phyloP scores from a whole-genome alignment of 2,797 vertebrate genomes.

The Manis javanica region DNA sequence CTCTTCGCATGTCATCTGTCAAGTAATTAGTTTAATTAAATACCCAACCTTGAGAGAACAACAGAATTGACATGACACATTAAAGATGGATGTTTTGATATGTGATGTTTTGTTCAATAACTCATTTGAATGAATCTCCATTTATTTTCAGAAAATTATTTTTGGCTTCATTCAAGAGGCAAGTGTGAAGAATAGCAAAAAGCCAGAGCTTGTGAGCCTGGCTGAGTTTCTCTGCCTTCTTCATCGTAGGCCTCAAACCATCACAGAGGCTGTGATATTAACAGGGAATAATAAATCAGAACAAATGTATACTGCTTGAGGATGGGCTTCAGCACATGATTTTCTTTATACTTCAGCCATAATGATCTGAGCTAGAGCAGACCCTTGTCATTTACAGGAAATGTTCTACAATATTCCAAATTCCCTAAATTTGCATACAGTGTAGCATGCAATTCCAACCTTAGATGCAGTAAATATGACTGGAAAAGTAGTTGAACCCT shows the following conservation, averaged over 20 bases:
- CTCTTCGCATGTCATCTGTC: background rate
- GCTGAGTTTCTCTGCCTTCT: background rate
- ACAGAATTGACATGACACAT: background rate
- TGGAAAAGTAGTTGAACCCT: background rate
- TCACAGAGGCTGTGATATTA: background rate
- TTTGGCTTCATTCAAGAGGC: background rate
- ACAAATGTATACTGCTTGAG: background rate
- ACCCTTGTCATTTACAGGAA: background rate
- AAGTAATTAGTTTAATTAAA: background rate
- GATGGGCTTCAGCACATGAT: background rate
- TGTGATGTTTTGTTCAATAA: background rate
- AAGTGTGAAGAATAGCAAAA: background rate
- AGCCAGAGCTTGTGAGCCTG: background rate
- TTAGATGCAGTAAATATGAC: background rate
- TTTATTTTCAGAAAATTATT: slow-evolving; percentile 33
- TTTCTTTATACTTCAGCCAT: background rate
- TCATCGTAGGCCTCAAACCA: background rate
- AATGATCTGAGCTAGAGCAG: slow-evolving; percentile 8
- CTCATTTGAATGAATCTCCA: background rate
- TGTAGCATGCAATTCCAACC: background rate
- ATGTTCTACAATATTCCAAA: background rate
- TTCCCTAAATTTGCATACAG: background rate
- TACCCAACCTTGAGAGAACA: background rate
- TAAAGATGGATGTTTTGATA: background rate
- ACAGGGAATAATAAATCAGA: background rate